phyloP scores from a whole-genome alignment of 64 coral and sea anemone genomes.

The Porites lutea region DNA sequence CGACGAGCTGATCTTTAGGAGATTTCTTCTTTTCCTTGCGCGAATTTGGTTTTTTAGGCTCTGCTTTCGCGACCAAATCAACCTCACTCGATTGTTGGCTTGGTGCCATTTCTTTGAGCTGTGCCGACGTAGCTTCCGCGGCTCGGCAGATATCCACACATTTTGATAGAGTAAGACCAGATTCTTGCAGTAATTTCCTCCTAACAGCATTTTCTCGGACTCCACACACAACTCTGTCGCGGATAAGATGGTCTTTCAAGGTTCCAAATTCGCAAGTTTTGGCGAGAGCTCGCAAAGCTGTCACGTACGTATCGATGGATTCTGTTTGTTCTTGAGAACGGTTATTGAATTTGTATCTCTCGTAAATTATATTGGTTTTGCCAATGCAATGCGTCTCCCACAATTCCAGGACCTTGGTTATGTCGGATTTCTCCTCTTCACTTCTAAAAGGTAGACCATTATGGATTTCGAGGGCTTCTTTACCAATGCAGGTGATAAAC shows the following conservation, averaged over 20 bases:
- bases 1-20: too few relatives aligned
- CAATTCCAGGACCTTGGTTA: too few relatives aligned
- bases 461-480: too few relatives aligned
- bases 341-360: too few relatives aligned
- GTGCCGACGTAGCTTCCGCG: neutral
- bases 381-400: too few relatives aligned
- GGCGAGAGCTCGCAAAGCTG: neutral
- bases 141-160: constrained; percentile 37
- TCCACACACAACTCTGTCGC: constrained; percentile 35
- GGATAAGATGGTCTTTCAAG: constrained; percentile 28
- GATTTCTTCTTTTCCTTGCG: neutral
- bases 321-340: neutral
- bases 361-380: too few relatives aligned
- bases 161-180: constrained; percentile 9
- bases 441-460: too few relatives aligned
- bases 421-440: too few relatives aligned
- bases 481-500: too few relatives aligned
- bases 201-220: neutral
- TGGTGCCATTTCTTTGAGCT: neutral
- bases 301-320: constrained; percentile 1
- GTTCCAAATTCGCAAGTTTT: constrained; percentile 28
- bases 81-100: neutral
- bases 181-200: constrained; percentile 24
- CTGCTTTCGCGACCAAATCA: neutral
- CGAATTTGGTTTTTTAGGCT: neutral